Percentiles rank a stretch among this genome's conserved stretches.
Conservation (phyloP, 2,113 vertebrate species). For the Phoxinus phoxinus region DNA sequence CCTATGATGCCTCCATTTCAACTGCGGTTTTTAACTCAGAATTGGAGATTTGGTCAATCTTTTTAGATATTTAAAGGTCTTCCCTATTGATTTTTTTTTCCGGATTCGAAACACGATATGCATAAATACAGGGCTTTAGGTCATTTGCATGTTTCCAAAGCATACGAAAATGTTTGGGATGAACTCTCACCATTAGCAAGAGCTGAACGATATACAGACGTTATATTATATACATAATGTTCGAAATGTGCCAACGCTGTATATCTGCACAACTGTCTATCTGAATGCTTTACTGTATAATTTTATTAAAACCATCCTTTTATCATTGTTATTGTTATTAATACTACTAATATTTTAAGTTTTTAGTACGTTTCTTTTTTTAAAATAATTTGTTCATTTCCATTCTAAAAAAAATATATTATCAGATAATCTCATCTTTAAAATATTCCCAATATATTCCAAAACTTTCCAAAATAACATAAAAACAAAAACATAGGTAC, state of each 20-base stretch:
- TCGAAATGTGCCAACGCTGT: neutral
- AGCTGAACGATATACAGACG: neutral
- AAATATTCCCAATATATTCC: conserved; percentile 3
- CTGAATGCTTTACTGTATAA: too few species aligned
- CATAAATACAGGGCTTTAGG: conserved; percentile 24
- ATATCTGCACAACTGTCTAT: too few species aligned
- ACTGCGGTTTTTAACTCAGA: conserved; percentile 15
- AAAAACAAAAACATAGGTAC: neutral
- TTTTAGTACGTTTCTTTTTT: neutral
- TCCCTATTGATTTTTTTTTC: conserved; percentile 17
- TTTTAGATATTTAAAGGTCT: conserved; percentile 32
- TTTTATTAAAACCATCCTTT: neutral
- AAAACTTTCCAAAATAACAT: conserved; percentile 11
- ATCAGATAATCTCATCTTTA: conserved; percentile 1
- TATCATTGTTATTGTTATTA: neutral
- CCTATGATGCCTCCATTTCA: conserved; percentile 35
- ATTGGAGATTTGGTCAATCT: conserved; percentile 27
- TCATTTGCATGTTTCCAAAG: conserved; percentile 17
- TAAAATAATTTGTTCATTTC: neutral
- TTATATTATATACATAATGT: too few species aligned
- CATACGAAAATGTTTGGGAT: conserved; percentile 2
- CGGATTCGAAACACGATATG: conserved; percentile 6
- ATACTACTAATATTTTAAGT: neutral
- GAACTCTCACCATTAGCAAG: neutral
- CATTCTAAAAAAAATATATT: too few species aligned